Conservation (phyloP, 1,140 invertebrate genomes). For the Cotesia chilonis region DNA sequence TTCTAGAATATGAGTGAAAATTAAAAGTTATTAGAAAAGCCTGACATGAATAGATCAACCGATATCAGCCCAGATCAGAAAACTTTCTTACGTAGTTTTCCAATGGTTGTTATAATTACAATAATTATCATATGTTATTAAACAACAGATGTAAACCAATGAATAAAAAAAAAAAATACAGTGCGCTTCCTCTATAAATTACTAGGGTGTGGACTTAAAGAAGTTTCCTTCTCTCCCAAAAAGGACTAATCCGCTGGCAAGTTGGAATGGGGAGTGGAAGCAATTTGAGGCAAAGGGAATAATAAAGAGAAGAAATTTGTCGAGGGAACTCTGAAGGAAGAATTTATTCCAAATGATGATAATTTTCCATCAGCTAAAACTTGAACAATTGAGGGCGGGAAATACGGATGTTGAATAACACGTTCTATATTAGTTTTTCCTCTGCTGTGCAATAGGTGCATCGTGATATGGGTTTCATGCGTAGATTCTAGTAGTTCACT, state of each 20-base stretch:
- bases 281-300: no score
- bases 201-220: neutral
- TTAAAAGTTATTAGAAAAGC: no score
- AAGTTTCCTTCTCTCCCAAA: no score
- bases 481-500: slow-evolving; percentile 2
- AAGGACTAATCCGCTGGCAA: no score
- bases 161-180: slow-evolving; percentile 20
- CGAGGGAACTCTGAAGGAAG: neutral
- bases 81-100: no score
- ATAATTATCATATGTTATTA: no score
- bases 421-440: slow-evolving; percentile 1
- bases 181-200: neutral
- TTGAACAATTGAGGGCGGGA: slow-evolving; percentile 20
- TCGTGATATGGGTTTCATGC: neutral
- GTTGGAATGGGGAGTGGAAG: no score
- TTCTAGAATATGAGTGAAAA: no score
- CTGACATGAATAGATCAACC: no score
- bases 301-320: no score
- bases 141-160: neutral
- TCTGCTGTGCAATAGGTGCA: neutral
- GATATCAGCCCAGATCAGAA: no score
- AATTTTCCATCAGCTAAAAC: slow-evolving; percentile 26
- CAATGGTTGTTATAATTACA: no score
- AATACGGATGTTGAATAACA: neutral
- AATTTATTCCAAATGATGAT: slow-evolving; percentile 14